Percentiles rank a stretch among this genome's conserved stretches.
Conservation (phyloP, 2,888 invertebrate species). For the Drosophila neotestacea region DNA sequence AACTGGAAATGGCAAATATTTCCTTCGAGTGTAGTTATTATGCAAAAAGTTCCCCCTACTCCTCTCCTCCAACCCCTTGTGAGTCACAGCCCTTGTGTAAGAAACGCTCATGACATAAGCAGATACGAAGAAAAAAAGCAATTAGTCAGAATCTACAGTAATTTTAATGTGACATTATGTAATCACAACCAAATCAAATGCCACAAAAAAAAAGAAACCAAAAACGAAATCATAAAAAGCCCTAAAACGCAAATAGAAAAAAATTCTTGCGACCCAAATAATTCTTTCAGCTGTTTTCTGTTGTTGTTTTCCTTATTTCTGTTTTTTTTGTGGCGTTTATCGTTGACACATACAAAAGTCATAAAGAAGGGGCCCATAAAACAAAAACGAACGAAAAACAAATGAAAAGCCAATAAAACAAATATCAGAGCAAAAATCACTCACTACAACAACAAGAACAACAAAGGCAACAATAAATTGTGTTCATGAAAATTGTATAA, state of each 20-base stretch:
- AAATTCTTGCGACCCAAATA: constrained; percentile 37
- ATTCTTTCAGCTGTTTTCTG: constrained; percentile 36
- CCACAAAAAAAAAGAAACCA: neutral
- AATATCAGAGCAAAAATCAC: constrained; percentile 60
- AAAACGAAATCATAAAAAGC: constrained; percentile 6
- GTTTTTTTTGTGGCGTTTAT: constrained; percentile 43
- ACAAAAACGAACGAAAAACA: constrained; percentile 32
- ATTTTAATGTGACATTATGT: constrained; percentile 31
- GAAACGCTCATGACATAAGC: constrained; percentile 22
- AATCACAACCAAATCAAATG: constrained; percentile 45
- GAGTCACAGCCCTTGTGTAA: constrained; percentile 40
- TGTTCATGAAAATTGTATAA: constrained; percentile 60
- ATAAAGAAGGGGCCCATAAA: constrained; percentile 53
- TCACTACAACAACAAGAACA: constrained; percentile 30
- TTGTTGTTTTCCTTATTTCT: constrained; percentile 11
- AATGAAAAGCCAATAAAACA: constrained; percentile 73
- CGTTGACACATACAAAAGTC: constrained; percentile 47
- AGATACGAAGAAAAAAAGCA: constrained; percentile 14
- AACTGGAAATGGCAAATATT: constrained; percentile 57
- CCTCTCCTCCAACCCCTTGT: neutral
- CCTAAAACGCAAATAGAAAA: constrained; percentile 23
- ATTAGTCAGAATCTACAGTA: constrained; percentile 55
- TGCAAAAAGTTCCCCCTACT: constrained; percentile 34
- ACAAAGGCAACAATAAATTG: neutral
- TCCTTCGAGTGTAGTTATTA: constrained; percentile 52